These are phyloP conservation scores for Leptinotarsa peninsularis DNA, from an alignment of 2,888 invertebrate species.

Conservation along the genomic window DNA sequence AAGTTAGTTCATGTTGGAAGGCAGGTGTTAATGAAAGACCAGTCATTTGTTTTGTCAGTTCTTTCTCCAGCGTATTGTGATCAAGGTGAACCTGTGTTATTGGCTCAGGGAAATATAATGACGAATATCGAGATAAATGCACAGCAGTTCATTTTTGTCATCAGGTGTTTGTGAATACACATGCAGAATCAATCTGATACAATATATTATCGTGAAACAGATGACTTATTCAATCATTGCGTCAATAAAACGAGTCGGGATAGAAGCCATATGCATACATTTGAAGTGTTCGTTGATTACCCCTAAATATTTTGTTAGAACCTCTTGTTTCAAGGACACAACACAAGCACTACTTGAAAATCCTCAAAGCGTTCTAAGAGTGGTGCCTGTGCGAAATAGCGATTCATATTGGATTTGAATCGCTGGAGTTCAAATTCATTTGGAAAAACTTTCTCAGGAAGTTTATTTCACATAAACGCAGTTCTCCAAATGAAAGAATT, in stretches of 20 bases:
- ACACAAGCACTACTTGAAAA: too few relatives aligned
- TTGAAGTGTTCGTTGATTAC: neutral
- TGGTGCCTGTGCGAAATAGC: too few relatives aligned
- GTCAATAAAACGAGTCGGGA: neutral
- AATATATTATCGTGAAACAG: neutral
- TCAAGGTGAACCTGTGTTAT: slow-evolving; percentile 25
- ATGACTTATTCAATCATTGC: neutral
- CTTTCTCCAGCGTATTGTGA: neutral
- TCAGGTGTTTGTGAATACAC: slow-evolving; percentile 23
- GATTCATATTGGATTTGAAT: too few relatives aligned
- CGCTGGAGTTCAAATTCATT: too few relatives aligned
- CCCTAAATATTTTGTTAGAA: too few relatives aligned
- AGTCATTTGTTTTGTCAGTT: neutral
- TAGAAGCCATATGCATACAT: neutral
- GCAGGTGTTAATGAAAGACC: slow-evolving; percentile 8
- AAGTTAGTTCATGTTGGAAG: neutral
- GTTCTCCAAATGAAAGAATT: too few relatives aligned
- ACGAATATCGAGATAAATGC: slow-evolving; percentile 29
- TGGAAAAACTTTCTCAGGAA: too few relatives aligned
- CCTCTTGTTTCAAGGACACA: too few relatives aligned
- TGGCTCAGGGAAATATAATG: slow-evolving; percentile 12
- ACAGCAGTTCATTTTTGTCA: slow-evolving; percentile 20
- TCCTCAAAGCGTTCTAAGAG: too few relatives aligned
- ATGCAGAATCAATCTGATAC: neutral
- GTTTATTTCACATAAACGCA: too few relatives aligned